Percentiles rank a stretch among this genome's conserved stretches.
Conservation (phyloP, 2,113 vertebrate genomes). For the Cyprinodon tularosa region DNA sequence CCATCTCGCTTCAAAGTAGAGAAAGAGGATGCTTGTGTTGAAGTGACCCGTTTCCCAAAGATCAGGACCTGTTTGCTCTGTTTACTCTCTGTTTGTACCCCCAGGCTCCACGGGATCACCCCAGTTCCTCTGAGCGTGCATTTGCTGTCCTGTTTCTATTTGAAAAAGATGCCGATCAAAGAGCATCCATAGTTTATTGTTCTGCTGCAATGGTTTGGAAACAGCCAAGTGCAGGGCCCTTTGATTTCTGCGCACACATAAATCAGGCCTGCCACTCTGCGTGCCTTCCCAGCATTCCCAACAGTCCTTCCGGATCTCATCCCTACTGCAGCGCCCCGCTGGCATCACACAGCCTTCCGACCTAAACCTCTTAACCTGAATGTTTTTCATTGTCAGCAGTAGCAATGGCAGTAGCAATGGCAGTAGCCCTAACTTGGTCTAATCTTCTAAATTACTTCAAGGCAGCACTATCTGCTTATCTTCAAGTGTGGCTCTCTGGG, state of each 20-base stretch:
- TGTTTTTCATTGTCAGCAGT: conserved; percentile 54
- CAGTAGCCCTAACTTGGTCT: conserved; percentile 29
- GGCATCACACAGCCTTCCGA: conserved; percentile 17
- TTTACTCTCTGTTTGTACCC: conserved; percentile 39
- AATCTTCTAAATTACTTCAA: conserved; percentile 9
- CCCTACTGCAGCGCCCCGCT: conserved; percentile 33
- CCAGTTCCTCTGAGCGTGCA: conserved; percentile 57
- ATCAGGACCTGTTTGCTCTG: conserved; percentile 54
- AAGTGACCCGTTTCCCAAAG: conserved; percentile 59
- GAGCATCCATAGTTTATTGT: conserved; percentile 74
- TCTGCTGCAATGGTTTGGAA: conserved; percentile 79
- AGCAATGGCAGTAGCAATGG: conserved; percentile 20
- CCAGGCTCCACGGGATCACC: conserved; percentile 43
- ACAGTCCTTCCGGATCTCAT: conserved; percentile 35
- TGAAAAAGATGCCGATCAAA: conserved; percentile 69
- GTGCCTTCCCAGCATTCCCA: conserved; percentile 47
- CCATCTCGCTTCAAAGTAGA: conserved; percentile 40
- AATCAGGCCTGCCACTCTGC: conserved; percentile 68
- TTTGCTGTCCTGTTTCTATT: conserved; percentile 67
- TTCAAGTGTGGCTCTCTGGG: conserved; percentile 9
- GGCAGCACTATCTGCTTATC: conserved; percentile 1
- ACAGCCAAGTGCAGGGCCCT: conserved; percentile 73
- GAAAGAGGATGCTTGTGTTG: conserved; percentile 23
- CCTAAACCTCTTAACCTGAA: conserved; percentile 37
- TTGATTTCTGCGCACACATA: conserved; percentile 72